Percentiles rank a stretch among this genome's conserved stretches.
phyloP scores from a whole-genome alignment of 30 jellyfish, hydroid and myxozoan species.

The Phacellophora camtschatica region DNA sequence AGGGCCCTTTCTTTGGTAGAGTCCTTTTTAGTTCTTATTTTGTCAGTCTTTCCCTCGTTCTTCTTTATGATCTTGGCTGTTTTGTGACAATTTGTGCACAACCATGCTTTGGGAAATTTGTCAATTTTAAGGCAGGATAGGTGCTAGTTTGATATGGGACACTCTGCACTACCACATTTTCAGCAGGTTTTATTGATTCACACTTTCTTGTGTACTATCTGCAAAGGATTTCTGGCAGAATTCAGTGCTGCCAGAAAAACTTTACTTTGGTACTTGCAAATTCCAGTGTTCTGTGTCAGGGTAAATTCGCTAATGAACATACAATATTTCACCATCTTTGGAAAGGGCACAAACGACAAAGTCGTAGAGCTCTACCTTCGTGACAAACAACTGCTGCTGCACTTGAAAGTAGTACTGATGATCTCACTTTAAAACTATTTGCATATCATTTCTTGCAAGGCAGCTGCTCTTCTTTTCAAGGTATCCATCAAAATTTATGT shows the following conservation, averaged over 20 bases:
- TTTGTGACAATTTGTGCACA: constrained; percentile 12
- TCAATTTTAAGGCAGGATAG: constrained; percentile 9
- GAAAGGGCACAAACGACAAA: constrained; percentile 5
- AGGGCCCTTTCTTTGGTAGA: constrained; percentile 1
- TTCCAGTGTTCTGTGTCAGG: constrained; percentile 37
- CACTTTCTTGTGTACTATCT: constrained; percentile 29
- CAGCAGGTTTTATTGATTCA: background rate
- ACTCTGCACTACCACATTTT: constrained; percentile 5
- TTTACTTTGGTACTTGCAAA: constrained; percentile 11
- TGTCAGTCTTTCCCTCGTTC: background rate
- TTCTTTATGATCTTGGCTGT: background rate
- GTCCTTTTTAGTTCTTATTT: background rate
- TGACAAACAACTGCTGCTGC: constrained; percentile 40
- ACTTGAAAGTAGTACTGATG: constrained; percentile 35
- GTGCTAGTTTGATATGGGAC: constrained; percentile 11
- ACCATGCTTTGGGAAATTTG: constrained; percentile 14
- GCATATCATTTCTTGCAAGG: background rate
- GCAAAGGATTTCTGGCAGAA: constrained; percentile 29
- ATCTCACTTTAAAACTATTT: background rate
- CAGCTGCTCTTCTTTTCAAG: constrained; percentile 1
- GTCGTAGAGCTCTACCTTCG: constrained; percentile 36
- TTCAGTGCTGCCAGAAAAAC: constrained; percentile 18
- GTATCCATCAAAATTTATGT: constrained; percentile 7
- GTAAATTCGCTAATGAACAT: constrained; percentile 13
- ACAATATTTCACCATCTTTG: background rate